These are phyloP conservation scores for Cavia aperea DNA, from an alignment of 2,113 vertebrate species.

Conservation along the genomic window DNA sequence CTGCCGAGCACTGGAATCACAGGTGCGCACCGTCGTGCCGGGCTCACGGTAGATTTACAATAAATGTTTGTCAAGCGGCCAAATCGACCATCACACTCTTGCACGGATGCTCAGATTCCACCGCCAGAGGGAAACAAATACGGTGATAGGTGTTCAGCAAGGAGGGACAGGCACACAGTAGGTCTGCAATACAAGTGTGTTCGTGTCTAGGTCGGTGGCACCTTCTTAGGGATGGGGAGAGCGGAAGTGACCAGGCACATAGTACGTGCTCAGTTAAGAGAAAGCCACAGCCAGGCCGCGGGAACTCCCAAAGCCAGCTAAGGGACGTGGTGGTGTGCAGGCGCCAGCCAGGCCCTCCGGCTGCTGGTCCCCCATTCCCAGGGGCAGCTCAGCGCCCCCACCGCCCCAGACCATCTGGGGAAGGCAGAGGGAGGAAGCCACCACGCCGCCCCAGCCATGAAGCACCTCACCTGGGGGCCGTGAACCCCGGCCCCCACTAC, in stretches of 20 bases:
- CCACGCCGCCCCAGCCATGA: neutral
- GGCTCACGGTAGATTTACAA: neutral
- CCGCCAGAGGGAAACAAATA: neutral
- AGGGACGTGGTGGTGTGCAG: neutral
- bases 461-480: conserved; percentile 16
- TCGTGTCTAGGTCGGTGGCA: neutral
- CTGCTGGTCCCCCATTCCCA: neutral
- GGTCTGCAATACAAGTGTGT: neutral
- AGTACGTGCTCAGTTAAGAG: neutral
- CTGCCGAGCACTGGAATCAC: neutral
- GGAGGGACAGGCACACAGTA: neutral
- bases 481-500: conserved; percentile 49
- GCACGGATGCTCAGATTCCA: neutral
- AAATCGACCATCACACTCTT: neutral
- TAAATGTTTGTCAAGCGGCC: conserved; percentile 7
- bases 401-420: neutral
- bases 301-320: neutral
- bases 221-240: neutral
- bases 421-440: neutral
- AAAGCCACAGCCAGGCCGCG: no score
- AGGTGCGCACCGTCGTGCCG: neutral
- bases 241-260: neutral
- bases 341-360: neutral
- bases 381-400: neutral
- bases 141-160: neutral